Percentiles rank a stretch among this genome's conserved stretches.
Evolutionary conservation across 2,797 vertebrate genomes (phyloP).

Genomic region (Notoglanidium macrostoma): DNA sequence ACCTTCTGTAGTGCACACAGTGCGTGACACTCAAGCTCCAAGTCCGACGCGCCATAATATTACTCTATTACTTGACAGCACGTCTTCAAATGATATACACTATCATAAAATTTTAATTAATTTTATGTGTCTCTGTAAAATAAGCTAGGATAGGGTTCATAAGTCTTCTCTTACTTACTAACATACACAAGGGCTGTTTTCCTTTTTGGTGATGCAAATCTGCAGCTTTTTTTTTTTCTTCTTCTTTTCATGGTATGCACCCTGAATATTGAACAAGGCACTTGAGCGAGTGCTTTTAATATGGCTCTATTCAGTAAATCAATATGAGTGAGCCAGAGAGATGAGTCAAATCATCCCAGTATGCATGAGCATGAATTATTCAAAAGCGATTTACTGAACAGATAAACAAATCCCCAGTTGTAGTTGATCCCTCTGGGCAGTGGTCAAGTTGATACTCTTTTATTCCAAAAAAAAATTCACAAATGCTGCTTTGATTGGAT

Average conservation of each 20-base stretch:
- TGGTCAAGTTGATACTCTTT: constrained; percentile 19
- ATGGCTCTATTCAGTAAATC: constrained; percentile 49
- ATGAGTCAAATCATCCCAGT: constrained; percentile 44
- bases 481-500: background rate
- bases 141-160: background rate
- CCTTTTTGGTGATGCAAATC: background rate
- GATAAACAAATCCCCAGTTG: constrained; percentile 48
- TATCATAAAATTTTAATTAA: background rate
- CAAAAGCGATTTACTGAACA: constrained; percentile 41
- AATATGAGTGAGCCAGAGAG: constrained; percentile 18
- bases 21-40: background rate
- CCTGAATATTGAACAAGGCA: constrained; percentile 36
- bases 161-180: background rate
- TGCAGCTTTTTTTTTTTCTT: background rate
- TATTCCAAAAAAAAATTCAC: background rate
- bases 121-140: background rate
- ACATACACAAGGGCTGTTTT: background rate
- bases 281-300: constrained; percentile 33
- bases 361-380: constrained; percentile 53
- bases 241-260: background rate
- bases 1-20: background rate
- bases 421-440: constrained; percentile 42
- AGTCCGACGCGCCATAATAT: background rate
- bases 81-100: background rate
- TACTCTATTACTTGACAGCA: background rate